These are phyloP conservation scores for Ptychoptera contaminata DNA, from an alignment of 2,888 invertebrate species.

Conservation along the genomic window DNA sequence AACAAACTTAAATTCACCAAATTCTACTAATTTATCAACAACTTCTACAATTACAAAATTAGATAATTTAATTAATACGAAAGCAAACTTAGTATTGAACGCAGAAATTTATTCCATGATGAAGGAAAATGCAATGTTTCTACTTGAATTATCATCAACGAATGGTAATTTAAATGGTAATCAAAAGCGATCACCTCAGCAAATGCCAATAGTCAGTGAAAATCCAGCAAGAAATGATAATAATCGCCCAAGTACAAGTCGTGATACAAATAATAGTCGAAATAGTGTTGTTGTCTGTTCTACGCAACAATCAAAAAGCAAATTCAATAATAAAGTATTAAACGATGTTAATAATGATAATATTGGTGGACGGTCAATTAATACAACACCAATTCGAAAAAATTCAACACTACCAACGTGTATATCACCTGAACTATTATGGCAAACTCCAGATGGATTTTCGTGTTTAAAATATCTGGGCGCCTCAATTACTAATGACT, in stretches of 20 bases:
- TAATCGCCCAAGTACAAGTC: constrained; percentile 29
- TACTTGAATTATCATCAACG: constrained; percentile 75
- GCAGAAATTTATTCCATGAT: constrained; percentile 42
- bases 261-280: constrained; percentile 19
- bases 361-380: not conserved
- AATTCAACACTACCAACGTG: constrained; percentile 21
- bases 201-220: constrained; percentile 29
- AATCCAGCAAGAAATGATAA: constrained; percentile 21
- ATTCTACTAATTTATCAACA: constrained; percentile 24
- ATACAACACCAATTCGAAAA: constrained; percentile 16
- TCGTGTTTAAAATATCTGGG: constrained; percentile 29
- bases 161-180: constrained; percentile 14
- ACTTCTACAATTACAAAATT: constrained; percentile 30
- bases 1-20: constrained; percentile 13
- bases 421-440: constrained; percentile 26
- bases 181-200: constrained; percentile 24
- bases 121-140: constrained; percentile 87
- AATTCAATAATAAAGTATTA: not conserved
- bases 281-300: constrained; percentile 22
- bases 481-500: constrained; percentile 23
- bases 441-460: constrained; percentile 29
- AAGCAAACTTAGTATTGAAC: constrained; percentile 26
- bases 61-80: constrained; percentile 25
- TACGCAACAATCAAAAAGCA: not conserved
- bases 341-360: not conserved